Evolutionary conservation across 2,113 vertebrate species (phyloP), one percentile per base, ranked within the genome.

Genomic region (Connochaetes taurinus): DNA sequence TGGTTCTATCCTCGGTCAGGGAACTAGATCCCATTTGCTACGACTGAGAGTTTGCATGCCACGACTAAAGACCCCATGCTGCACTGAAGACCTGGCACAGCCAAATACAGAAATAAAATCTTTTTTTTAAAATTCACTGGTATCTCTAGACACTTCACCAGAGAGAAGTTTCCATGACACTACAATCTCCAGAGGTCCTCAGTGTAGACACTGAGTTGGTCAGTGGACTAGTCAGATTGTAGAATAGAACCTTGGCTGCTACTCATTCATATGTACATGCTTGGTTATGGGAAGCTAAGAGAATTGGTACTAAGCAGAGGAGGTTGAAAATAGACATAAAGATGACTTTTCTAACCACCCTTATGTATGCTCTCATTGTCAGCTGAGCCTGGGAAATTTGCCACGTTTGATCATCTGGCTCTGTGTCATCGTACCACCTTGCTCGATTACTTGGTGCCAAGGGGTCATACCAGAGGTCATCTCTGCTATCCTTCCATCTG

Each of bases 21-120:
- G n/a, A 71, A 40, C n/a, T 71, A 71, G n/a, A 71, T 71, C 67
- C n/a, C 19, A 3, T 71, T 40, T 71, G 67, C 67, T 71, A 40
- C 0, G 10, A 71, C 67, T 71, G 21, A 71, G 67, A 71, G n/a
- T 71, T 71, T 0, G 1, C 67, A 71, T 40, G n/a, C 19, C n/a
- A 36, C 0, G 5, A 23, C n/a, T 71, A 3, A 23, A 40, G 67
- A 13, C 13, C 67, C 67, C 67, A 71, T 40, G 19, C n/a, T 0
- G 10, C 67, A 40, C 10, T 71, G 67, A 71, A 40, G n/a, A 71
- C 5, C n/a, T 23, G n/a, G 67, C 67, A 71, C 19, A 12, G 67
- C n/a, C 67, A 74, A 74, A 40, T 40, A 40, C 67, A 40, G 67
- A 40, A 74, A 40, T 40, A 40, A 71, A 67, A 40, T 23, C 67